phyloP scores from a whole-genome alignment of 2,113 vertebrate species.

The Pogona vitticeps region DNA sequence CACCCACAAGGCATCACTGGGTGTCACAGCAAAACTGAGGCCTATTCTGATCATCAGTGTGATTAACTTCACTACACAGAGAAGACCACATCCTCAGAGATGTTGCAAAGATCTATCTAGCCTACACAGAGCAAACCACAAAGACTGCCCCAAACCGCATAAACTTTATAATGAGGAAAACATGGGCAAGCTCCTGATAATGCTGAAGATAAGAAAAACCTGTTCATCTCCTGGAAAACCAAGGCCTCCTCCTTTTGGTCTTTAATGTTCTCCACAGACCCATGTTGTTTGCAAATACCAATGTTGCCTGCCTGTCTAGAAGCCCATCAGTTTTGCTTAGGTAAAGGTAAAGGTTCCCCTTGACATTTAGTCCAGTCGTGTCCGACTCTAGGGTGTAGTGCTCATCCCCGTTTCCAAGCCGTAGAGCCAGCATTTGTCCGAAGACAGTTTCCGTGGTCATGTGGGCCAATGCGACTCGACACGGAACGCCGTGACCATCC shows the following conservation, averaged over 20 bases:
- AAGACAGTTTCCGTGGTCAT: too few species aligned
- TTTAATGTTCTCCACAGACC: neutral
- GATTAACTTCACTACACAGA: neutral
- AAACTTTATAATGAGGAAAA: neutral
- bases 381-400: too few species aligned
- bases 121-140: neutral
- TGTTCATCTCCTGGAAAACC: too few species aligned
- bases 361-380: too few species aligned
- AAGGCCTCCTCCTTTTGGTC: neutral
- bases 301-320: neutral
- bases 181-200: neutral
- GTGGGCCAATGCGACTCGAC: too few species aligned
- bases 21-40: neutral
- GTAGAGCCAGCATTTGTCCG: too few species aligned
- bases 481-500: too few species aligned
- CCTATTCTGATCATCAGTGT: neutral
- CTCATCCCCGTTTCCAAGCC: too few species aligned
- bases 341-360: too few species aligned
- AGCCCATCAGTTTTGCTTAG: too few species aligned
- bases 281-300: neutral
- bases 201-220: neutral
- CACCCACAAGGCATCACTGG: constrained; percentile 9
- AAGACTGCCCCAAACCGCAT: neutral
- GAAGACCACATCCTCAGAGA: neutral
- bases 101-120: neutral